Evolutionary conservation across 2,888 invertebrate species (phyloP).

Genomic region (Ptilodon capucinus): DNA sequence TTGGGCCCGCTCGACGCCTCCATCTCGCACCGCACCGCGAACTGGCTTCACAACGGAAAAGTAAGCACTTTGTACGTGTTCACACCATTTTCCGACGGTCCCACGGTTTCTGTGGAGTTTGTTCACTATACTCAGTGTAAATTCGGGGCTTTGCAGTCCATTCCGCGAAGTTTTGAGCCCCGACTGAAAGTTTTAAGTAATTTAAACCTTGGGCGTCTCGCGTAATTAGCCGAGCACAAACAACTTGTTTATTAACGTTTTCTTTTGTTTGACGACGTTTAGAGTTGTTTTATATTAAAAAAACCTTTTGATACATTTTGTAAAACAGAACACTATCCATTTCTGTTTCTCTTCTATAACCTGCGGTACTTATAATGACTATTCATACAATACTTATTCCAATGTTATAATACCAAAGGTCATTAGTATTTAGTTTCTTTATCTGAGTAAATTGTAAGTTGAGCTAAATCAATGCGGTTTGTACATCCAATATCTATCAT

Average conservation of each 20-base stretch:
- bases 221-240: constrained; percentile 20
- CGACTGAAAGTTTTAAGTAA: constrained; percentile 27
- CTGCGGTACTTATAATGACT: not conserved
- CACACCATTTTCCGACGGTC: constrained; percentile 43
- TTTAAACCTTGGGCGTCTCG: constrained; percentile 17
- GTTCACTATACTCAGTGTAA: constrained; percentile 32
- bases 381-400: not conserved
- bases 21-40: constrained; percentile 21
- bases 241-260: not conserved
- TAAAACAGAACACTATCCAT: not conserved
- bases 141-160: constrained; percentile 31
- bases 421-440: constrained; percentile 44
- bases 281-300: not conserved
- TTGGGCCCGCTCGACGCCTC: constrained; percentile 18
- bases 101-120: constrained; percentile 41
- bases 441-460: constrained; percentile 53
- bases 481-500: constrained; percentile 56
- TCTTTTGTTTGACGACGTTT: not conserved
- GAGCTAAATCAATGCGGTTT: constrained; percentile 65
- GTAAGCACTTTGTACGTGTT: constrained; percentile 54
- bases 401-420: constrained; percentile 25
- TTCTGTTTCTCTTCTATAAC: too few species aligned
- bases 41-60: constrained; percentile 41
- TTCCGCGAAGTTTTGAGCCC: constrained; percentile 14
- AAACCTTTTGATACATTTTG: not conserved